phyloP scores from a whole-genome alignment of 2,888 invertebrate genomes.

The Kryphioiulus occultus region DNA sequence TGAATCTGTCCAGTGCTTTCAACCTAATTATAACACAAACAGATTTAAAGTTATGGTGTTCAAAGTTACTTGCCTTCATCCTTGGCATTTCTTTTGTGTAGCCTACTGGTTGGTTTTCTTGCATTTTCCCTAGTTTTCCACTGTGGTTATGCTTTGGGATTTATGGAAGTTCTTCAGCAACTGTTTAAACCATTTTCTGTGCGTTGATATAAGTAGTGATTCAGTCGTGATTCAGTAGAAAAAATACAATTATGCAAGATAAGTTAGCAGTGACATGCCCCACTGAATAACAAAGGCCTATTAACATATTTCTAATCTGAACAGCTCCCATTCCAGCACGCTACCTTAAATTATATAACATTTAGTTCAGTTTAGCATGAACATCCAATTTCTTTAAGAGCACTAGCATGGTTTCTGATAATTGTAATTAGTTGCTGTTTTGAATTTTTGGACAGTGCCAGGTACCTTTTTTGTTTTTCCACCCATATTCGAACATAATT shows the following conservation, averaged over 20 bases:
- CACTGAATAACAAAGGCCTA: neutral
- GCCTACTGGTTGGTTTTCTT: neutral
- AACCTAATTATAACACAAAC: neutral
- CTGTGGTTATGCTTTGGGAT: constrained; percentile 31
- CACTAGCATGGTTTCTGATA: neutral
- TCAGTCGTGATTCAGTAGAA: no score
- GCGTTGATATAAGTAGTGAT: no score
- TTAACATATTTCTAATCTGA: neutral
- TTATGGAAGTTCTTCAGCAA: neutral
- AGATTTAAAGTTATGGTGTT: neutral
- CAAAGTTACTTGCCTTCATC: neutral
- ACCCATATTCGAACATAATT: neutral
- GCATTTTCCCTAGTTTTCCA: constrained; percentile 10
- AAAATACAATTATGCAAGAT: neutral
- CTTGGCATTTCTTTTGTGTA: neutral
- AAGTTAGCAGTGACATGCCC: neutral
- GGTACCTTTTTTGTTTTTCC: neutral
- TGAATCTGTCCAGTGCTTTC: neutral
- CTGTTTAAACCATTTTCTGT: neutral
- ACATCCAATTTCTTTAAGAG: neutral
- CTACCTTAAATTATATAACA: neutral
- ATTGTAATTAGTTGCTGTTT: neutral
- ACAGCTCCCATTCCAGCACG: neutral
- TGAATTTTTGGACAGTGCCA: neutral
- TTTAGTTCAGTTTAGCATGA: neutral